Conservation (phyloP, 2,888 invertebrate species). For the Gymnosoma rotundatum region DNA sequence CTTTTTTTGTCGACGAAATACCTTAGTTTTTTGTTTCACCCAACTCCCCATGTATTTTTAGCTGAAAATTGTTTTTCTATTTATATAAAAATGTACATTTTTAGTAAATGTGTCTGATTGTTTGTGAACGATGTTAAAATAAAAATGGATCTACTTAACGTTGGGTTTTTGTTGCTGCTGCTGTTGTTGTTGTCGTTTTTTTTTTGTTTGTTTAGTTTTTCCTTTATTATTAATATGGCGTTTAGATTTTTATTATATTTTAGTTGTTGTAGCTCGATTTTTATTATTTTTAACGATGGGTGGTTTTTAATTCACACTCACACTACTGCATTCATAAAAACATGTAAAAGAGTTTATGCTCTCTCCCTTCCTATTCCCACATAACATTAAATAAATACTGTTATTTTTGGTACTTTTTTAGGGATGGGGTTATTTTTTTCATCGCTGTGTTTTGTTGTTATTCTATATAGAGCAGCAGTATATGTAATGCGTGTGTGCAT, state of each 20-base stretch:
- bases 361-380: constrained; percentile 32
- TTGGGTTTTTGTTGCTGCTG: constrained; percentile 24
- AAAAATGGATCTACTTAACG: constrained; percentile 61
- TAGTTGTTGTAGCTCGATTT: constrained; percentile 43
- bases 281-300: constrained; percentile 71
- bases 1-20: constrained; percentile 57
- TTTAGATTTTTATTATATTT: constrained; percentile 62
- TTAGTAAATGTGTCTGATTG: constrained; percentile 28
- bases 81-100: constrained; percentile 45
- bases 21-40: constrained; percentile 44
- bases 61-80: constrained; percentile 61
- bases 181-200: constrained; percentile 33
- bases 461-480: neutral
- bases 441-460: neutral
- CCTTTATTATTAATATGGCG: constrained; percentile 69
- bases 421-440: constrained; percentile 60
- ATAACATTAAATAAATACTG: constrained; percentile 30
- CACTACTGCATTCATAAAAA: neutral
- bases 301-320: constrained; percentile 68
- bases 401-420: constrained; percentile 44
- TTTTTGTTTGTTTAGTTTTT: constrained; percentile 10
- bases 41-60: constrained; percentile 58
- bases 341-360: neutral
- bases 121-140: constrained; percentile 49
- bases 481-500: neutral